Evolutionary conservation across 2,888 invertebrate genomes (phyloP).

Genomic region (Epicampocera succincta): DNA sequence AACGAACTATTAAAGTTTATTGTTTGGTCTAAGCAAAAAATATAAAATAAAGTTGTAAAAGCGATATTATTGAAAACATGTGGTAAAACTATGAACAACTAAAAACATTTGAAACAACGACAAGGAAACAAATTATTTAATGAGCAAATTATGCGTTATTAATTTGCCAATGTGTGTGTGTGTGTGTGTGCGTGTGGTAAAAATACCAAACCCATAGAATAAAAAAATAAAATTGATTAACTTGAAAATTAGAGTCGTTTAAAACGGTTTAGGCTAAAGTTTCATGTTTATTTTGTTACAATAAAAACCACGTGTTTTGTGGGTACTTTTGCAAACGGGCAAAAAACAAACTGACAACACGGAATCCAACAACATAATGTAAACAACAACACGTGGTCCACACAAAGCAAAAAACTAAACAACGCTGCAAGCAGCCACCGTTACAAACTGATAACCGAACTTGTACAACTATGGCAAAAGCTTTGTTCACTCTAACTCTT

Average conservation of each 20-base stretch:
- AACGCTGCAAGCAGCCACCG: constrained; percentile 16
- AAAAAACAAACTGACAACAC: constrained; percentile 6
- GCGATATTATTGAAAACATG: constrained; percentile 47
- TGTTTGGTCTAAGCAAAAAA: constrained; percentile 11
- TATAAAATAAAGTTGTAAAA: constrained; percentile 13
- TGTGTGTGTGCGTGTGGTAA: constrained; percentile 45
- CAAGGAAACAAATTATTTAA: constrained; percentile 40
- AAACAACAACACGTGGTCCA: constrained; percentile 63
- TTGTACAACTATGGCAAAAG: constrained; percentile 1
- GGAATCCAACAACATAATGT: constrained; percentile 45
- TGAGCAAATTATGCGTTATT: constrained; percentile 51
- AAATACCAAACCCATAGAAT: constrained; percentile 23
- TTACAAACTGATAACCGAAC: too few species aligned
- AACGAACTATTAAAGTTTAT: constrained; percentile 44
- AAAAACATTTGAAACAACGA: constrained; percentile 35
- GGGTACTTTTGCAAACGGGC: constrained; percentile 21
- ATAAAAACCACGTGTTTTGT: constrained; percentile 66
- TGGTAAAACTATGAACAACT: constrained; percentile 45
- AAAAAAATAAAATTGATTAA: constrained; percentile 39
- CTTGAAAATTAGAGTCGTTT: constrained; percentile 41
- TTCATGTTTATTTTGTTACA: constrained; percentile 56
- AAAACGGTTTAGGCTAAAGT: constrained; percentile 41
- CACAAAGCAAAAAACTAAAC: not conserved
- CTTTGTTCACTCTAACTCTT: not conserved
- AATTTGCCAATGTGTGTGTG: constrained; percentile 47